A percentile compares a stretch with the other conserved stretches of the same genome.
phyloP scores from a whole-genome alignment of 1,140 invertebrate species.

The Dendroctonus valens region DNA sequence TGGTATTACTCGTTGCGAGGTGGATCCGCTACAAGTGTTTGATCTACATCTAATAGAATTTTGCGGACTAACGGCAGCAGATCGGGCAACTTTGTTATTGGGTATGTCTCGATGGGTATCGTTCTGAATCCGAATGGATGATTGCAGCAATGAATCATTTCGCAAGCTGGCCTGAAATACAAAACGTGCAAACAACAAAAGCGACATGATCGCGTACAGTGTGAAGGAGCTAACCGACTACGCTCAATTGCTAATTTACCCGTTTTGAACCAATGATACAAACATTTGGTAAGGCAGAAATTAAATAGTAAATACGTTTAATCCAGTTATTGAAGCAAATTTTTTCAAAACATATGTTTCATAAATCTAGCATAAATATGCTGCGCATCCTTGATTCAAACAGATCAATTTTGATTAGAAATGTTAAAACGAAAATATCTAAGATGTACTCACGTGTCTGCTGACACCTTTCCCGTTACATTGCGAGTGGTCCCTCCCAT shows the following conservation, averaged over 20 bases:
- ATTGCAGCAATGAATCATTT: slow-evolving; percentile 58
- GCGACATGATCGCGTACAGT: slow-evolving; percentile 11
- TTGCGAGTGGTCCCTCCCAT: slow-evolving; percentile 65
- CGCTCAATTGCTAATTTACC: background rate
- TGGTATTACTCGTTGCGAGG: slow-evolving; percentile 42
- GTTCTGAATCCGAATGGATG: slow-evolving; percentile 62
- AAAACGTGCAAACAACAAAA: slow-evolving; percentile 34
- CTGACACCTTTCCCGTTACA: slow-evolving; percentile 68
- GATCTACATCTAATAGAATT: slow-evolving; percentile 62
- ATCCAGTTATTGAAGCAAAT: too few species aligned
- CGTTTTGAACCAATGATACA: too few species aligned
- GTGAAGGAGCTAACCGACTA: slow-evolving; percentile 9
- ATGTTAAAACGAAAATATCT: background rate
- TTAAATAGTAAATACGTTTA: background rate
- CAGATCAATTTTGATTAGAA: slow-evolving; percentile 1
- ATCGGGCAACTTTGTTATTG: slow-evolving; percentile 60
- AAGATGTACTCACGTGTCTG: slow-evolving; percentile 43
- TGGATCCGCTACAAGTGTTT: slow-evolving; percentile 45
- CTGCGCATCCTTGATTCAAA: too few species aligned
- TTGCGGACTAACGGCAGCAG: slow-evolving; percentile 62
- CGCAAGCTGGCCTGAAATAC: slow-evolving; percentile 50
- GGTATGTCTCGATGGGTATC: slow-evolving; percentile 65
- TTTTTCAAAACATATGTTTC: too few species aligned
- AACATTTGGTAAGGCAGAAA: background rate
- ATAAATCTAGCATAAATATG: too few species aligned